Evolutionary conservation across 2,888 invertebrate species (phyloP), one percentile per base, ranked within the genome.

Genomic region (Hemistola chrysoprasaria): DNA sequence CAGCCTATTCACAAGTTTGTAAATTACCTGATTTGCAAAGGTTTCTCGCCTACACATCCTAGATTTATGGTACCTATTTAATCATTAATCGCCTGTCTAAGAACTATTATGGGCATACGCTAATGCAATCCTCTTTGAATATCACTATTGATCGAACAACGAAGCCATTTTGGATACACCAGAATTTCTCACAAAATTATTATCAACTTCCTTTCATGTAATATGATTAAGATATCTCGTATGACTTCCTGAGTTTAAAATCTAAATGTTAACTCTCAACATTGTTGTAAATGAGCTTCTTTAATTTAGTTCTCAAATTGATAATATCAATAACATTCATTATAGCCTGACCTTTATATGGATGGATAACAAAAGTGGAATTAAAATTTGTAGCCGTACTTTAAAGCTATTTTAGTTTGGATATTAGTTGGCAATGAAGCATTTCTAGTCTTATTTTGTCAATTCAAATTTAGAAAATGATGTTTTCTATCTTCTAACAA

Each of bases 261-360:
- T 30, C 25, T 30, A 27, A 40, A 32, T 27, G 38, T 39, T 40
- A 16, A 41, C 16, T 32, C 23, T 23, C 26, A 24, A 28, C 26
- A 32, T 31, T 38, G 50, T 50, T 59, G 52, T 47, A 51, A 54
- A 66, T 60, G 53, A 54, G 46, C 54, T 62, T 69, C 51, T 57
- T 62, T 62, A 63, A 72, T 69, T 71, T 64, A n/a, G n/a, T n/a
- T n/a, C n/a, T n/a, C n/a, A n/a, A n/a, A n/a, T n/a, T n/a, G n/a
- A n/a, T n/a, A n/a, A n/a, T n/a, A 53, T 71, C 67, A 67, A 56
- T 59, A 51, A 46, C 59, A 53, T 60, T 65, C 66, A 73, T 77
- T 75, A 77, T 70, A 76, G 75, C 50, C 41, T 47, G 66, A 75
- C 59, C 72, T 65, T 59, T 53, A 56, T 36, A 64, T 47, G 57